A percentile compares a stretch with the other conserved stretches of the same genome.
Evolutionary conservation across 1,140 invertebrate genomes (phyloP).

Genomic region (Polypedilum pembai): DNA sequence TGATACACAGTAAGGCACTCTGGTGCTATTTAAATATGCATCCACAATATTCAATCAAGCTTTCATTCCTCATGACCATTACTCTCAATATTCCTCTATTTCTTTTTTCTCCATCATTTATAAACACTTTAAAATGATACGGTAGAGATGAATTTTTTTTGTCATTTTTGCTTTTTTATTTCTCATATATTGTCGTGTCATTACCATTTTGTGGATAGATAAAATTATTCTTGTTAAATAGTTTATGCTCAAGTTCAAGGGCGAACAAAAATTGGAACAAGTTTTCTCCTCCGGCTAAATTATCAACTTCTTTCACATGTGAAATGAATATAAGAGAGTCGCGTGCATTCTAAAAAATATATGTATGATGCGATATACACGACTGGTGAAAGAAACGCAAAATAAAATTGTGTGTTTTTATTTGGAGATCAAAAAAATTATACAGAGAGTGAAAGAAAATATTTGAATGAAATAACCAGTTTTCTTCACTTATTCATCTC

Average conservation of each 20-base stretch:
- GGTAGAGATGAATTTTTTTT: not conserved
- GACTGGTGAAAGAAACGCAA: not conserved
- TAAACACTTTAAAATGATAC: not conserved
- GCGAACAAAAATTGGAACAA: not conserved
- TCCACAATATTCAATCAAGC: not conserved
- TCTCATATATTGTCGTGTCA: not conserved
- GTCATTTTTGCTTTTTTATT: not conserved
- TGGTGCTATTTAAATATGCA: not conserved
- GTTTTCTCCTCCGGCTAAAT: conserved; percentile 17
- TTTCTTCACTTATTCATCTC: not conserved
- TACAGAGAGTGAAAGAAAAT: not conserved
- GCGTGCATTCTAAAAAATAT: not conserved
- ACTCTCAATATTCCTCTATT: no score
- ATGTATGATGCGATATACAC: not conserved
- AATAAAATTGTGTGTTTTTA: not conserved
- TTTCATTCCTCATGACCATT: no score
- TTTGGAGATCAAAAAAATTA: not conserved
- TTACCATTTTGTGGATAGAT: not conserved
- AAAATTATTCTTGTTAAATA: not conserved
- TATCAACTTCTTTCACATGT: not conserved
- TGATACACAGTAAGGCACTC: not conserved
- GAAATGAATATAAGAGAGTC: not conserved
- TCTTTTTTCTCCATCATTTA: no score
- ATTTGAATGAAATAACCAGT: not conserved
- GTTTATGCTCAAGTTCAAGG: conserved; percentile 13